These are phyloP conservation scores for Ctenopoma multispine DNA, from an alignment of 2,797 vertebrate genomes.

Conservation along the genomic window DNA sequence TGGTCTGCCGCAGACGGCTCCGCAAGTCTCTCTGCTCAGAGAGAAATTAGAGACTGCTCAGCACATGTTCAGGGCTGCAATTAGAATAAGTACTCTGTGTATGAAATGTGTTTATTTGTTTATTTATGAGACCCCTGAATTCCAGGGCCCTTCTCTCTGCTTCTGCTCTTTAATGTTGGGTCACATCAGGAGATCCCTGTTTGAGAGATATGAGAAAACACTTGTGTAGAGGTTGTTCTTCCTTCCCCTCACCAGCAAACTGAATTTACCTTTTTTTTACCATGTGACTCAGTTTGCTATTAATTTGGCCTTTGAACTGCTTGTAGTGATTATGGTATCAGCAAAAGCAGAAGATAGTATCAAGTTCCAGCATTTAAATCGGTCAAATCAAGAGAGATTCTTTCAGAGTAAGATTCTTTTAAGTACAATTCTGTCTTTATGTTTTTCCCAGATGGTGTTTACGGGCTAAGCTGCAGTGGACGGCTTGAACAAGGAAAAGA, in stretches of 20 bases:
- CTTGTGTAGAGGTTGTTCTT: not conserved
- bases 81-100: slow-evolving; percentile 78
- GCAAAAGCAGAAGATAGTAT: too few species aligned
- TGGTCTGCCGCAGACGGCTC: slow-evolving; percentile 81
- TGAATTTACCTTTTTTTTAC: not conserved
- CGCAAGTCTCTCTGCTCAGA: slow-evolving; percentile 72
- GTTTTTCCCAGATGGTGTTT: slow-evolving; percentile 1
- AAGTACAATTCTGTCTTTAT: not conserved
- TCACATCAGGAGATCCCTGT: slow-evolving; percentile 40
- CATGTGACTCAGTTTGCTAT: slow-evolving; percentile 1
- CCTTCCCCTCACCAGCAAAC: not conserved
- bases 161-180: slow-evolving; percentile 41
- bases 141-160: slow-evolving; percentile 42
- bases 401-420: not conserved
- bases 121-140: slow-evolving; percentile 76
- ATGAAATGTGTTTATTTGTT: slow-evolving; percentile 83
- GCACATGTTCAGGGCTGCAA: slow-evolving; percentile 78
- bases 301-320: not conserved
- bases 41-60: slow-evolving; percentile 82
- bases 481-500: not conserved
- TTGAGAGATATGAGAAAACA: not conserved
- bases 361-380: not conserved
- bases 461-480: not conserved
- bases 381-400: not conserved
- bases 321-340: not conserved